These are phyloP conservation scores for Diabrotica balteata DNA, from an alignment of 2,888 invertebrate genomes.

Conservation along the genomic window DNA sequence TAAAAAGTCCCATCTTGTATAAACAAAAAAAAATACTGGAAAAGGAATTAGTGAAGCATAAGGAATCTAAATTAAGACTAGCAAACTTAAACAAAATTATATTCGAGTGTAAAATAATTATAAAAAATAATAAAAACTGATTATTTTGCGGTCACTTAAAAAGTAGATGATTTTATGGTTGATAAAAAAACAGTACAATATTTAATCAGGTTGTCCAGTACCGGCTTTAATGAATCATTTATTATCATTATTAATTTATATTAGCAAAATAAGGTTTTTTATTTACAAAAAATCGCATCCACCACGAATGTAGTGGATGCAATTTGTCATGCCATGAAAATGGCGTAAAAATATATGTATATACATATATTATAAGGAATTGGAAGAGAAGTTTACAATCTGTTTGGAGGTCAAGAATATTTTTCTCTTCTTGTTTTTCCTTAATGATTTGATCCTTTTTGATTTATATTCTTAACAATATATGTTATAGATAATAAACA, in stretches of 20 bases:
- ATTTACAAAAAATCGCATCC: neutral
- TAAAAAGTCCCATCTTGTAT: neutral
- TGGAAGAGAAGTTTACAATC: too few species aligned
- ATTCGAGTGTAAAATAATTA: conserved; percentile 29
- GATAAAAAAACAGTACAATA: conserved; percentile 23
- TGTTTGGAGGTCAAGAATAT: too few species aligned
- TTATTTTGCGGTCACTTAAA: conserved; percentile 31
- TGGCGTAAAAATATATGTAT: too few species aligned
- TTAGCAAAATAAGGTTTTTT: neutral
- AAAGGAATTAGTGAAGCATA: conserved; percentile 30
- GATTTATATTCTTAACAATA: too few species aligned
- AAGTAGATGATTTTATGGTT: conserved; percentile 30
- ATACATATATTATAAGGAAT: too few species aligned
- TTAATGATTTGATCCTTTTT: too few species aligned
- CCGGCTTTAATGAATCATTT: conserved; percentile 1
- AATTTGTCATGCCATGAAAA: too few species aligned
- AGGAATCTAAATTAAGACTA: conserved; percentile 28
- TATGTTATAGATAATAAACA: too few species aligned
- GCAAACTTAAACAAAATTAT: conserved; percentile 29
- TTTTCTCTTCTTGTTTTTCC: too few species aligned
- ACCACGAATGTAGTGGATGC: too few species aligned
- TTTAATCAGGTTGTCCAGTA: conserved; percentile 10
- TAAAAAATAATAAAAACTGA: conserved; percentile 25
- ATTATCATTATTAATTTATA: neutral
- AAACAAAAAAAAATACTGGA: conserved; percentile 5